These are phyloP conservation scores for Teinopalpus imperialis DNA, from an alignment of 2,888 invertebrate species.

Conservation along the genomic window DNA sequence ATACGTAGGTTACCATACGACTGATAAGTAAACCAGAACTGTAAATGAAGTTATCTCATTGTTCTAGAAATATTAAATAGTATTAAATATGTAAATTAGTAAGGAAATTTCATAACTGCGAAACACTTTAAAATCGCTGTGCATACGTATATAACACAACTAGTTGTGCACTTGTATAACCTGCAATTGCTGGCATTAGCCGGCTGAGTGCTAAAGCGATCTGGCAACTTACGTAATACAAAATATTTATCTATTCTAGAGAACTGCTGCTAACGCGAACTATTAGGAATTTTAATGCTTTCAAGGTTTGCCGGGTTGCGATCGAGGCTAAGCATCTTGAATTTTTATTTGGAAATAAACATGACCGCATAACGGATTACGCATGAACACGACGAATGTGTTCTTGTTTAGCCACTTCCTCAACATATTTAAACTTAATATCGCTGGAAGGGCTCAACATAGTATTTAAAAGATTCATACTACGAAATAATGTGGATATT, in stretches of 20 bases:
- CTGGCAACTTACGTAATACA: conserved; percentile 42
- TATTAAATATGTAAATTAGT: too few relatives aligned
- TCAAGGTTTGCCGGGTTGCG: conserved; percentile 30
- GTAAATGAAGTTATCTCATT: too few relatives aligned
- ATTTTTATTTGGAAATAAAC: conserved; percentile 41
- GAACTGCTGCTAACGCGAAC: conserved; percentile 42
- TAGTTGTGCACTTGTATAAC: conserved; percentile 15
- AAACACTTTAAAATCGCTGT: not conserved
- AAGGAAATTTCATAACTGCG: not conserved
- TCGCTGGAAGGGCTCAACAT: too few relatives aligned
- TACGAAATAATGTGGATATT: too few relatives aligned
- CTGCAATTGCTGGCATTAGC: conserved; percentile 17
- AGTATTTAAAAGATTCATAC: too few relatives aligned
- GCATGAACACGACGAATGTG: conserved; percentile 4
- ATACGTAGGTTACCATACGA: too few relatives aligned
- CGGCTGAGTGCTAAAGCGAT: conserved; percentile 16
- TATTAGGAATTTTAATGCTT: conserved; percentile 61
- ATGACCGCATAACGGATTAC: conserved; percentile 41
- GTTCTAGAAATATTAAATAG: too few relatives aligned
- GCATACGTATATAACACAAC: not conserved
- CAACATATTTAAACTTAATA: too few relatives aligned
- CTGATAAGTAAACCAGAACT: too few relatives aligned
- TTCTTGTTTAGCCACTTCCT: too few relatives aligned
- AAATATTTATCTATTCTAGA: conserved; percentile 51
- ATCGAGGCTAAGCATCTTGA: conserved; percentile 44